A percentile compares a stretch with the other conserved stretches of the same genome.
Evolutionary conservation across 2,113 vertebrate genomes (phyloP).

Genomic region (Mormyrus iriodes): DNA sequence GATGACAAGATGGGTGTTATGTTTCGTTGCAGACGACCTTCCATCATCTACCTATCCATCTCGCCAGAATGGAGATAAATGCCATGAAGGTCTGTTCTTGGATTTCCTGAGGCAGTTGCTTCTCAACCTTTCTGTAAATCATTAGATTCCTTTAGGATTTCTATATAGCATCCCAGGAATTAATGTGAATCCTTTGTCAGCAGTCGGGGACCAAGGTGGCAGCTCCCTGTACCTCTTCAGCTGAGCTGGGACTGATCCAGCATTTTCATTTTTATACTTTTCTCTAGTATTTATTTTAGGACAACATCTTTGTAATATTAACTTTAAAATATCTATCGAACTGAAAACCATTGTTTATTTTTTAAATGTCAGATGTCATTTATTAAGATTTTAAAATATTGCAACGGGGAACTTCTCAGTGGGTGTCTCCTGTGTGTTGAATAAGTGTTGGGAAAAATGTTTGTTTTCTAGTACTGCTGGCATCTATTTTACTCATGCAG

Average conservation of each 20-base stretch:
- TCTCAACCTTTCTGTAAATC: slow-evolving; percentile 48
- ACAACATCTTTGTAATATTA: not conserved
- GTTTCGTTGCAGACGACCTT: slow-evolving; percentile 54
- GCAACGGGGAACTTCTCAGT: slow-evolving; percentile 60
- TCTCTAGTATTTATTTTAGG: not conserved
- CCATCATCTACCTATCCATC: slow-evolving; percentile 47
- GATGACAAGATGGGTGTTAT: slow-evolving; percentile 65
- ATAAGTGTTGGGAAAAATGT: slow-evolving; percentile 54
- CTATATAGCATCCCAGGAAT: not conserved
- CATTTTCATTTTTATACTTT: not conserved
- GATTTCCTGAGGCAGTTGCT: slow-evolving; percentile 47
- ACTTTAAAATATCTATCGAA: not conserved
- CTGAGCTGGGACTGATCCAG: not conserved
- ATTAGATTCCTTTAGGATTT: slow-evolving; percentile 42
- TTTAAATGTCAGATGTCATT: not conserved
- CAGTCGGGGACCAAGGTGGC: not conserved
- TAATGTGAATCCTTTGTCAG: not conserved
- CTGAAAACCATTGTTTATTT: not conserved
- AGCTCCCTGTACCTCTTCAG: not conserved
- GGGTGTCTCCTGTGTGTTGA: slow-evolving; percentile 62
- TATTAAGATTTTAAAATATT: not conserved
- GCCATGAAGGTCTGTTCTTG: slow-evolving; percentile 38
- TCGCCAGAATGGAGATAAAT: slow-evolving; percentile 51
- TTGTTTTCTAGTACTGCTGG: slow-evolving; percentile 61
- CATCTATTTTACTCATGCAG: slow-evolving; percentile 69